Percentiles rank a stretch among this genome's conserved stretches.
These are phyloP conservation scores for Drosophila repleta DNA, from an alignment of 1,140 invertebrate species.

Conservation along the genomic window DNA sequence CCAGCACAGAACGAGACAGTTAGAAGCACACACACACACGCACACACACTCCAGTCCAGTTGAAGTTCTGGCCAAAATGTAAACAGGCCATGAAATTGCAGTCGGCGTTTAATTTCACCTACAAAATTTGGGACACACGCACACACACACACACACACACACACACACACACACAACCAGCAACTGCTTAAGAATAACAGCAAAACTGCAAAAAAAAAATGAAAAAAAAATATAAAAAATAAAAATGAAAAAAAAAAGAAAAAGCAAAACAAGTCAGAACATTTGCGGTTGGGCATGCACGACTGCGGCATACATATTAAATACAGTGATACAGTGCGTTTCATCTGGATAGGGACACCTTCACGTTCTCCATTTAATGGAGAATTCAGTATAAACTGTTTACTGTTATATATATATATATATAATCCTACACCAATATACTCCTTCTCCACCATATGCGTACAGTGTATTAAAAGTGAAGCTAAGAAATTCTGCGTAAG, in stretches of 20 bases:
- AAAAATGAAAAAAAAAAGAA: slow-evolving; percentile 25
- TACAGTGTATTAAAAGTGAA: slow-evolving; percentile 11
- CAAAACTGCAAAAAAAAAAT: slow-evolving; percentile 28
- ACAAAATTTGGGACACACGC: slow-evolving; percentile 47
- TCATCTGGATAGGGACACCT: no score
- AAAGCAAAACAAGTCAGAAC: slow-evolving; percentile 18
- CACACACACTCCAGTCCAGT: slow-evolving; percentile 24
- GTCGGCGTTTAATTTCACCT: slow-evolving; percentile 43
- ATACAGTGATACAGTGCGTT: no score
- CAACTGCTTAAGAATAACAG: slow-evolving; percentile 33
- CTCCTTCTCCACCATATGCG: no score
- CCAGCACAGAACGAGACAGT: not conserved
- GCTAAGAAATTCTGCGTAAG: slow-evolving; percentile 49
- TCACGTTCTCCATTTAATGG: no score
- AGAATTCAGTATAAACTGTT: no score
- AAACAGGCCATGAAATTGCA: slow-evolving; percentile 42
- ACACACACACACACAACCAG: slow-evolving; percentile 5
- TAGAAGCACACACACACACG: slow-evolving; percentile 15
- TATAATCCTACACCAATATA: no score
- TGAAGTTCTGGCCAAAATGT: slow-evolving; percentile 14
- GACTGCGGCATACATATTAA: slow-evolving; percentile 4
- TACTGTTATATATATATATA: no score
- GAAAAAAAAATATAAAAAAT: slow-evolving; percentile 16
- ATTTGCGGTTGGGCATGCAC: not conserved
- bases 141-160: slow-evolving; percentile 14